Base-by-base conservation (phyloP, 2,113 vertebrate genomes). In the Acanthochromis polyacanthus region DNA sequence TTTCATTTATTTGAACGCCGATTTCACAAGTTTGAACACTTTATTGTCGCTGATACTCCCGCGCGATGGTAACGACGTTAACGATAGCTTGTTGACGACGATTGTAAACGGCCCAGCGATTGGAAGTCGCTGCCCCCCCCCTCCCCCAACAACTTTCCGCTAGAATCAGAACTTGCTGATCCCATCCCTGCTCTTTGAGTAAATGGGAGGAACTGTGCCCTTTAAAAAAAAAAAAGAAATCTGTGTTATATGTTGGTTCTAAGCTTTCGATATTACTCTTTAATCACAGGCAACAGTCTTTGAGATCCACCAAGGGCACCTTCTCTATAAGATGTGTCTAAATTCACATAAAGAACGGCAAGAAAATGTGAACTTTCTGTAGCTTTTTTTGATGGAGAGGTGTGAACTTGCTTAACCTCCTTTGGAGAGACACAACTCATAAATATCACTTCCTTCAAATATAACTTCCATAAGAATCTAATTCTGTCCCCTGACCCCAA, bases 391-490 rank as follows among this genome's bases (percentile, higher is more conserved):
- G 40, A 64, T 53, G 36, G 16, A 51, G 15, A 59, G 22, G 5
- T 22, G 66, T 78, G 38, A 81, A 60, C 71, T 56, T 63, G 16
- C 45, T 32, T 60, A 57, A 75, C 66, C 74, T 22, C 52, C 30
- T 23, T 65, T 45, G 25, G 43, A 46, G 58, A 40, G 25, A 59
- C 15, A 22, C 40, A 60, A n/a, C 36, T 50, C 50, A 67, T 25
- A 87, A 85, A 80, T 82, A 75, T 80, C 76, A 82, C 60, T 25
- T 14, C 48, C 69, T 79, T 69, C 16, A 60, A 52, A 23, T 65
- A 65, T 69, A 74, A 75, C 53, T 72, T 73, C 53, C 78, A 72
- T 51, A 36, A 58, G 58, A 78, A 63, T 74, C 17, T 38, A 50
- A 75, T 71, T 67, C 51, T 36, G 15, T 40, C 36, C 56, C 46